A percentile compares a stretch with the other conserved stretches of the same genome.
These are phyloP conservation scores for Cetoscarus ocellatus DNA, from an alignment of 2,797 vertebrate genomes.

Conservation along the genomic window DNA sequence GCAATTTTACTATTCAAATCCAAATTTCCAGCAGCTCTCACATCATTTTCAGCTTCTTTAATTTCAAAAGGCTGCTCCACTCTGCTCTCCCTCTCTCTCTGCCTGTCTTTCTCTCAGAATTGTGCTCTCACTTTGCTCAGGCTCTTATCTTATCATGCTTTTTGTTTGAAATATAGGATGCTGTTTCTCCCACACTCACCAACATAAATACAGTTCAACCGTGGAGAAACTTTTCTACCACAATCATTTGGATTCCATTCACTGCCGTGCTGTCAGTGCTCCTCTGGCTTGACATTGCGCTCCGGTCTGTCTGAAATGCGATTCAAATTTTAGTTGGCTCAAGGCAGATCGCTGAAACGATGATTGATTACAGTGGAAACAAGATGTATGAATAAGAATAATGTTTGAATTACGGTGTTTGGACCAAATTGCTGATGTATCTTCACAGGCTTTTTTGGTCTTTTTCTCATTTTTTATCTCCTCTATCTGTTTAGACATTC, in stretches of 20 bases:
- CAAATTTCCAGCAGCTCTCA: neutral
- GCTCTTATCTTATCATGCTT: constrained; percentile 48
- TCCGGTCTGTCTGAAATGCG: constrained; percentile 12
- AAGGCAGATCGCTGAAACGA: constrained; percentile 23
- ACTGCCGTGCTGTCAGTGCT: constrained; percentile 14
- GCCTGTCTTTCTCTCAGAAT: constrained; percentile 9
- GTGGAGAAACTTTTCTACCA: constrained; percentile 38
- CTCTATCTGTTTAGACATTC: constrained; percentile 65
- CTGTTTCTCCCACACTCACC: constrained; percentile 22
- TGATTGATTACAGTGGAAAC: constrained; percentile 46
- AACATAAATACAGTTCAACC: constrained; percentile 22
- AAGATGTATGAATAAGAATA: constrained; percentile 50
- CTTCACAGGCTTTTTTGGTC: constrained; percentile 29
- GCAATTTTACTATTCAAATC: neutral
- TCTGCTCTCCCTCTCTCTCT: constrained; percentile 3
- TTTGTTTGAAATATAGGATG: constrained; percentile 49
- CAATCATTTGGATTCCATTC: constrained; percentile 44
- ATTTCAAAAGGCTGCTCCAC: constrained; percentile 27
- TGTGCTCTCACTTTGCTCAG: constrained; percentile 33
- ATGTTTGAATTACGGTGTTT: constrained; percentile 39
- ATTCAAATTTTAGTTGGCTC: constrained; percentile 34
- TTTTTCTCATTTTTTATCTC: constrained; percentile 32
- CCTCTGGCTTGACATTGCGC: constrained; percentile 17
- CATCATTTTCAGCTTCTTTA: constrained; percentile 28
- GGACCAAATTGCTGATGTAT: constrained; percentile 27